A percentile compares a stretch with the other conserved stretches of the same genome.
Conservation (phyloP, 2,888 invertebrate genomes). For the Synergus gifuensis region DNA sequence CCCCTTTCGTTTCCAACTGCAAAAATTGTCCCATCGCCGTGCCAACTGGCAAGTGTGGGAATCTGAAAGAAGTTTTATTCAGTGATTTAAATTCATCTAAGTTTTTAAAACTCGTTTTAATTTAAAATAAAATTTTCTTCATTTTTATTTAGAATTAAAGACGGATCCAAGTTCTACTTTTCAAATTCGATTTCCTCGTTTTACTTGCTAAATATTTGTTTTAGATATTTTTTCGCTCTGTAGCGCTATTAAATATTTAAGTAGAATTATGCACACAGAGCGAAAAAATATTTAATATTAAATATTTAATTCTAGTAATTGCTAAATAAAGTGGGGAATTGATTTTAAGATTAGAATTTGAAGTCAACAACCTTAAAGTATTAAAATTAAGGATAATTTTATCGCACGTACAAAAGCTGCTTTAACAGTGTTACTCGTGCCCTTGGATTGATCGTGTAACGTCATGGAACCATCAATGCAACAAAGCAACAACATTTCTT, state of each 20-base stretch:
- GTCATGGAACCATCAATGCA: constrained; percentile 92
- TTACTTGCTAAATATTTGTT: no score
- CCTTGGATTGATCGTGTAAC: constrained; percentile 86
- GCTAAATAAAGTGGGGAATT: neutral
- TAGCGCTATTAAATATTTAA: no score
- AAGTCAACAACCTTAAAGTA: neutral
- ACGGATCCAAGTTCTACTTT: no score
- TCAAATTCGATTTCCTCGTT: no score
- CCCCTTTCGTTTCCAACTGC: constrained; percentile 85
- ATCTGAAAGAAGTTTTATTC: constrained; percentile 76
- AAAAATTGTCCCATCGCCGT: constrained; percentile 84
- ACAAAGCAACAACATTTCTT: constrained; percentile 87
- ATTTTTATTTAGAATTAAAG: no score
- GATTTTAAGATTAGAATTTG: no score
- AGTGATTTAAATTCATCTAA: neutral
- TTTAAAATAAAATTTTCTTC: no score
- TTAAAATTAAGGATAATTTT: neutral
- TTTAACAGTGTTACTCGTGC: constrained; percentile 87
- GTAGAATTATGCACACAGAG: no score
- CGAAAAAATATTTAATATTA: no score
- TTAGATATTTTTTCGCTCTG: no score
- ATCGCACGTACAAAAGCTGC: constrained; percentile 86
- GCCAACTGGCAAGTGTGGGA: constrained; percentile 86
- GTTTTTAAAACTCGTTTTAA: no score
- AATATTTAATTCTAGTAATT: no score